Percentiles rank a stretch among this genome's conserved stretches.
These are phyloP conservation scores for Poeciliopsis turneri DNA, from an alignment of 2,797 vertebrate species.

Conservation along the genomic window DNA sequence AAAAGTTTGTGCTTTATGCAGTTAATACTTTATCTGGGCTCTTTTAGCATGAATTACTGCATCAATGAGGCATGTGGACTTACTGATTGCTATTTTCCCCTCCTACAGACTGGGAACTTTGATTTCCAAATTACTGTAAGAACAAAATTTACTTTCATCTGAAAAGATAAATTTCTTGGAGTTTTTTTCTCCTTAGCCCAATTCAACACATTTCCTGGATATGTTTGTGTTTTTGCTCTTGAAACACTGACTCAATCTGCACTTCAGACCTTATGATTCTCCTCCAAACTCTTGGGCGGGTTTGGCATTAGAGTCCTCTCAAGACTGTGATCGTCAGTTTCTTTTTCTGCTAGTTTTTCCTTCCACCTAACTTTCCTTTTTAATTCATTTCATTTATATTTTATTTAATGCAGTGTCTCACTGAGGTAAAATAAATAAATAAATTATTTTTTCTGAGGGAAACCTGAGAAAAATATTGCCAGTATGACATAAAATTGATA, in stretches of 20 bases:
- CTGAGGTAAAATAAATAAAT: not conserved
- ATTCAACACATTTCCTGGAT: not conserved
- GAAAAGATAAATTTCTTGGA: no score
- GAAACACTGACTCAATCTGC: not conserved
- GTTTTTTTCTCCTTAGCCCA: not conserved
- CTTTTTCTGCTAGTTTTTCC: not conserved
- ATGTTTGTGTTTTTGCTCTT: not conserved
- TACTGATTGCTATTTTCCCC: not conserved
- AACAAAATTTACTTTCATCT: not conserved
- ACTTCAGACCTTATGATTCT: not conserved
- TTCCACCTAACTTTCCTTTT: slow-evolving; percentile 2
- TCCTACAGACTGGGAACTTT: not conserved
- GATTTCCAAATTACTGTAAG: not conserved
- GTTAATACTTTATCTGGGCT: not conserved
- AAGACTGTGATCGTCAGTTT: not conserved
- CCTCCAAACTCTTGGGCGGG: not conserved
- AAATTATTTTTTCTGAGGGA: no score
- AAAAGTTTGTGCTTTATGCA: not conserved
- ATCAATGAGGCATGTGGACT: not conserved
- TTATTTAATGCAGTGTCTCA: not conserved
- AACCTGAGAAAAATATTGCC: not conserved
- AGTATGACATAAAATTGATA: not conserved
- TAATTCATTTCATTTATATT: not conserved
- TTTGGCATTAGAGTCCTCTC: not conserved
- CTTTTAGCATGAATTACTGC: not conserved